A percentile compares a stretch with the other conserved stretches of the same genome.
Evolutionary conservation across 2,113 vertebrate species (phyloP).

Genomic region (Chrysochloris asiatica): DNA sequence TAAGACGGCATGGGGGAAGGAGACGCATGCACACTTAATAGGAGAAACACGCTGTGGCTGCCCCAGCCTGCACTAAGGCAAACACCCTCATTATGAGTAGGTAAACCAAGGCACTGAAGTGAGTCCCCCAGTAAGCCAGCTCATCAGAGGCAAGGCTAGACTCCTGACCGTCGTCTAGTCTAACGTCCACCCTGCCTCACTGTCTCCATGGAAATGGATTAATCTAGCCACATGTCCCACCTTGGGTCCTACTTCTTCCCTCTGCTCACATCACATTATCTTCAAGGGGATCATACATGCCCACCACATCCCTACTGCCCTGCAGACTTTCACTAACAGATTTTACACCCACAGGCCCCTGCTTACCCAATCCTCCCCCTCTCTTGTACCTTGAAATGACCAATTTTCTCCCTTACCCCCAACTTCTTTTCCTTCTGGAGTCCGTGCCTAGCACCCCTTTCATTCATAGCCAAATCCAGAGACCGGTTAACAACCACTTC

Average conservation of each 20-base stretch:
- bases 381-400: no score
- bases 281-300: rapidly evolving
- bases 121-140: background rate
- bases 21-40: background rate
- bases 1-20: background rate
- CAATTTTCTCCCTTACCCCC: no score
- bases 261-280: background rate
- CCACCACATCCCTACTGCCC: background rate
- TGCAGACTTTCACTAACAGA: background rate
- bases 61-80: background rate
- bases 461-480: no score
- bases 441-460: no score
- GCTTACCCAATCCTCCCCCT: background rate
- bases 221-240: background rate
- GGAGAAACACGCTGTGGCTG: background rate
- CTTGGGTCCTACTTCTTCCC: no score
- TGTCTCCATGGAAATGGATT: rapidly evolving
- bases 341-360: background rate
- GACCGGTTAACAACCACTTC: no score
- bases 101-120: background rate
- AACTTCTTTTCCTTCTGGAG: no score
- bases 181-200: rapidly evolving
- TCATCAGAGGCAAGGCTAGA: background rate
- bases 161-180: background rate
- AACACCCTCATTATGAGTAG: background rate